Conservation (phyloP, 2,888 invertebrate species). For the Alloplasta piceator region DNA sequence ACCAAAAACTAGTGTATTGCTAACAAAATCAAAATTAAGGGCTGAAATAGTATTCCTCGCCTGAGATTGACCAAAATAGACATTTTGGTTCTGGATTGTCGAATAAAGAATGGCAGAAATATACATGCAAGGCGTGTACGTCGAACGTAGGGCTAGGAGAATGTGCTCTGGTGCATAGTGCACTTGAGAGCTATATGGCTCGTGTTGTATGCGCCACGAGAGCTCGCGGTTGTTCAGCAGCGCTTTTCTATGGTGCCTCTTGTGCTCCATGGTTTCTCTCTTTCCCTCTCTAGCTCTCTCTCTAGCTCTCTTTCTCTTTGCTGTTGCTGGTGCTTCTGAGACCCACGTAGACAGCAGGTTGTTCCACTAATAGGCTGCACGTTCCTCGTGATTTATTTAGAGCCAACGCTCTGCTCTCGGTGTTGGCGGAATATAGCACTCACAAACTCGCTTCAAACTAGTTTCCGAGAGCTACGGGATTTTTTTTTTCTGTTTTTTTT, state of each 20-base stretch:
- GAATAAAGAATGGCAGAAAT: conserved; percentile 3
- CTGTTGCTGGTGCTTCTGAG: conserved; percentile 52
- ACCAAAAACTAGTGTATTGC: too few relatives aligned
- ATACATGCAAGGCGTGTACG: background rate
- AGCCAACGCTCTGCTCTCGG: conserved; percentile 49
- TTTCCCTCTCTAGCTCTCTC: conserved; percentile 1
- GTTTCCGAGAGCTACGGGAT: conserved; percentile 44
- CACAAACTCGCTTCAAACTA: conserved; percentile 65
- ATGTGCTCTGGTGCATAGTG: conserved; percentile 39
- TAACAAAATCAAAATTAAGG: too few relatives aligned
- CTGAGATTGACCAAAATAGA: too few relatives aligned
- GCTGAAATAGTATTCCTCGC: too few relatives aligned
- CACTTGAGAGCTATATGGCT: conserved; percentile 27
- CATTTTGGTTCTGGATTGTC: too few relatives aligned
- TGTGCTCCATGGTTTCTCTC: conserved; percentile 2
- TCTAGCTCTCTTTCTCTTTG: conserved; percentile 11
- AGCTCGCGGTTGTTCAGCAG: conserved; percentile 49
- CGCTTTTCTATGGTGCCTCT: conserved; percentile 34
- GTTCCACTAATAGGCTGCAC: conserved; percentile 72
- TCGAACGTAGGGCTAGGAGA: conserved; percentile 19
- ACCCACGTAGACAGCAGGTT: conserved; percentile 69
- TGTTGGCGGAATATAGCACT: conserved; percentile 67
- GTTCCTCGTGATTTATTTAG: conserved; percentile 72
- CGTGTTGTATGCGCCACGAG: conserved; percentile 26
- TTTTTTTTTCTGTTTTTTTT: conserved; percentile 29